Evolutionary conservation across 2,797 vertebrate genomes (phyloP).

Genomic region (Manis pentadactyla): DNA sequence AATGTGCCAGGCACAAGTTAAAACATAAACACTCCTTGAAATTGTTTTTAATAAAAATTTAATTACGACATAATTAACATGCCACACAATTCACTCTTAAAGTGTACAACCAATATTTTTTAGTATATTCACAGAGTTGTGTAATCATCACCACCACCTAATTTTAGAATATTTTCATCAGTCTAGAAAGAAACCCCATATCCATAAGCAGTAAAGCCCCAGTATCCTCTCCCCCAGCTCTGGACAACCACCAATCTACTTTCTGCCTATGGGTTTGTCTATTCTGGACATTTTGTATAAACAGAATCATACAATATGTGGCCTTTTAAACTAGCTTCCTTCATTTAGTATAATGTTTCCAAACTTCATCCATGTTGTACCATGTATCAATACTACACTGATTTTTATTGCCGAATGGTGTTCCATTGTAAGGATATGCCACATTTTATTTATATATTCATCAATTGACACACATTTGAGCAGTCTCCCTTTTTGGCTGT

Average conservation of each 20-base stretch:
- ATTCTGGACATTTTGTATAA: background rate
- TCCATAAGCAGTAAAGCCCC: background rate
- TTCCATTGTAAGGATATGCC: background rate
- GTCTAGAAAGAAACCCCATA: background rate
- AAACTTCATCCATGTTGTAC: background rate
- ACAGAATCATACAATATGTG: background rate
- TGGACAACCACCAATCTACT: background rate
- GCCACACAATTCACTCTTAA: background rate
- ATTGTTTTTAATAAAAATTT: slow-evolving; percentile 34
- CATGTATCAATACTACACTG: background rate
- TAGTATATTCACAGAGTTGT: background rate
- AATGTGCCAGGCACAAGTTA: background rate
- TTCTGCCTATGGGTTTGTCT: background rate
- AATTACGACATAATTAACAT: slow-evolving; percentile 19
- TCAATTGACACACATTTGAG: background rate
- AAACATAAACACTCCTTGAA: slow-evolving; percentile 34
- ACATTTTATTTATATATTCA: background rate
- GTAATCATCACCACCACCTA: background rate
- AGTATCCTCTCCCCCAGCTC: background rate
- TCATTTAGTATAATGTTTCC: background rate
- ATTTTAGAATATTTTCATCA: slow-evolving; percentile 38
- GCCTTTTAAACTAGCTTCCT: slow-evolving; percentile 21
- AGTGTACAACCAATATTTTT: background rate
- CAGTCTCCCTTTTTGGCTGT: background rate
- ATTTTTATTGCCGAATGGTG: background rate